Base-by-base conservation (phyloP, 2,113 vertebrate genomes). In the Paradisaea rubra region DNA sequence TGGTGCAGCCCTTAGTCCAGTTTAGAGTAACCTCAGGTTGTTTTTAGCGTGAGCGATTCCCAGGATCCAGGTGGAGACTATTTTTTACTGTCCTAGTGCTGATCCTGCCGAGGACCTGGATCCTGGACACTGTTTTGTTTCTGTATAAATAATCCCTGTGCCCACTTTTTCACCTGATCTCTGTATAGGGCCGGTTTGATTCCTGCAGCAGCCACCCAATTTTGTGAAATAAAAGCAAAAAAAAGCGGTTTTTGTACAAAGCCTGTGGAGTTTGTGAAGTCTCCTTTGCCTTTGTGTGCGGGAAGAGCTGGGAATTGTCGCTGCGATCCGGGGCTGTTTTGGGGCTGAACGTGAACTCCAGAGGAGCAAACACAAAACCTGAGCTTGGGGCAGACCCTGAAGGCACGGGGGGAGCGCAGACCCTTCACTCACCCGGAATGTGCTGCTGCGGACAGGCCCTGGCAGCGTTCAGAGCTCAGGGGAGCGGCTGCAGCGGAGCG, bases 1-100 rank as follows among this genome's bases (percentile, higher is more conserved):
- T 92, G 95, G 83, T 95, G 95, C 96, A 86, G 91, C 65, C 94
- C 97, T 31, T 95, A 93, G 96, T 97, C 94, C 94, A 68, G 91
- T 80, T 86, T 91, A 90, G 93, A 88, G 57, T 96, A 95, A 97
- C 95, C 97, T 98, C 97, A 97, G 97, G 98, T 98, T 94, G 95
- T 96, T 97, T 97, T 96, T 96, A 97, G 96, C 17, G 64, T 47
- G 96, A 95, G 97, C 91, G 27, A 86, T 86, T 49, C 70, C 85
- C 91, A 94, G 93, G 96, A 90, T 97, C 95, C 96, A 90, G 94
- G 42, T 60, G 92, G 96, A 97, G 88, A 92, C 94, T 95, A n/a
- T 97, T 98, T 97, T 97, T 96, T 97, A 97, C 95, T 96, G 86
- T 96, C n/a, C 88, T 89, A 77, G 92, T 69, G 81, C 59, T 63